A percentile compares a stretch with the other conserved stretches of the same genome.
phyloP scores from a whole-genome alignment of 1,140 invertebrate species.

The Lepidurus couesii region DNA sequence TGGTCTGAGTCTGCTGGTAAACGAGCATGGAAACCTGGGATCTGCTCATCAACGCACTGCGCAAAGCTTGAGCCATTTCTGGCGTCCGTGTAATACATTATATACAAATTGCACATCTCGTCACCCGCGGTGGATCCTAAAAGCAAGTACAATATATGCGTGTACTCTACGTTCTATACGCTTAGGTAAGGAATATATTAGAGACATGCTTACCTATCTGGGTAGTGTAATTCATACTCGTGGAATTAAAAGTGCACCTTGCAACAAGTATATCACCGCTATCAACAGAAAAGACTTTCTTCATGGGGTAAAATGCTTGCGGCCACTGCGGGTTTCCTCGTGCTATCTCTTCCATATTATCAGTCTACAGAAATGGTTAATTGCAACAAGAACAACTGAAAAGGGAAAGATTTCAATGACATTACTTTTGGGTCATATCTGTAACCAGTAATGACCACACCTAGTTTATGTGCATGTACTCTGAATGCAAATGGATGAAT shows the following conservation, averaged over 20 bases:
- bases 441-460: conserved; percentile 51
- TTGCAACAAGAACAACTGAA: not conserved
- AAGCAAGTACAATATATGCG: conserved; percentile 17
- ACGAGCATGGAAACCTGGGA: conserved; percentile 33
- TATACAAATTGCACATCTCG: conserved; percentile 67
- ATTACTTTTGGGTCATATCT: conserved; percentile 35
- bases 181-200: not conserved
- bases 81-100: conserved; percentile 56
- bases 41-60: conserved; percentile 36
- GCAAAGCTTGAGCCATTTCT: conserved; percentile 35
- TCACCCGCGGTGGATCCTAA: conserved; percentile 53
- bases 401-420: not conserved
- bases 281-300: conserved; percentile 39
- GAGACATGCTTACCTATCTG: conserved; percentile 40
- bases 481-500: conserved; percentile 55
- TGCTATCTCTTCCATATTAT: conserved; percentile 40
- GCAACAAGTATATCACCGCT: conserved; percentile 44
- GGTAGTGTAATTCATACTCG: conserved; percentile 38
- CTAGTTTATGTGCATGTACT: conserved; percentile 54
- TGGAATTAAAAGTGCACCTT: conserved; percentile 46
- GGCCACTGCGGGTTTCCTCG: conserved; percentile 50
- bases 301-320: conserved; percentile 49
- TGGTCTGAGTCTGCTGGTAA: conserved; percentile 44
- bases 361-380: conserved; percentile 30
- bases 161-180: not conserved